Evolutionary conservation across 2,888 invertebrate genomes (phyloP).

Genomic region (Metalampra italica): DNA sequence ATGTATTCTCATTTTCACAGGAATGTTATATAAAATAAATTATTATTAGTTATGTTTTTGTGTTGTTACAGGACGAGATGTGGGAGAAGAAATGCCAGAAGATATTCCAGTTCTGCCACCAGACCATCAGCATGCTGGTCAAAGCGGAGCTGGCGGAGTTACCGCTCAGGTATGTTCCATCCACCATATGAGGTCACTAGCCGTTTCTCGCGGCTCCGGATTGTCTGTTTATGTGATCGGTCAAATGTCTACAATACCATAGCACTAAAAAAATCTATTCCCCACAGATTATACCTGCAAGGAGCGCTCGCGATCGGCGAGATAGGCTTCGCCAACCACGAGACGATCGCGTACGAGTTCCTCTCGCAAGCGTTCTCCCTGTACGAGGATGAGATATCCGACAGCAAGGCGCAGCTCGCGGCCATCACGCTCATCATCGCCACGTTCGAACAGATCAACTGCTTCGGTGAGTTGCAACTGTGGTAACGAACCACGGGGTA

Average conservation of each 20-base stretch:
- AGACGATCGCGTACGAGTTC: conserved; percentile 98
- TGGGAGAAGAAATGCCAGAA: conserved; percentile 99
- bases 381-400: conserved; percentile 99
- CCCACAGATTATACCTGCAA: conserved; percentile 88
- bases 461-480: conserved; percentile 81
- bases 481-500: conserved; percentile 2
- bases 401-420: conserved; percentile 97
- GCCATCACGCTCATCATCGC: conserved; percentile 97
- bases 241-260: no score
- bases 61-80: conserved; percentile 89
- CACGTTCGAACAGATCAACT: conserved; percentile 95
- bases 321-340: conserved; percentile 95
- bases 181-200: background rate
- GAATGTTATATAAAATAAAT: no score
- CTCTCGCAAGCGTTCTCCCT: conserved; percentile 97
- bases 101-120: conserved; percentile 98
- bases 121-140: conserved; percentile 94
- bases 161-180: conserved; percentile 86
- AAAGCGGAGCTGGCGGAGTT: conserved; percentile 97
- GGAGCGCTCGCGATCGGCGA: conserved; percentile 96
- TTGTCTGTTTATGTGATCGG: no score
- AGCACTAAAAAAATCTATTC: no score
- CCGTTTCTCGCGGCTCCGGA: no score
- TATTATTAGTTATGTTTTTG: no score
- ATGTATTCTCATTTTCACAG: no score